Conservation (phyloP, 2,113 vertebrate species). For the Danionella cerebrum region DNA sequence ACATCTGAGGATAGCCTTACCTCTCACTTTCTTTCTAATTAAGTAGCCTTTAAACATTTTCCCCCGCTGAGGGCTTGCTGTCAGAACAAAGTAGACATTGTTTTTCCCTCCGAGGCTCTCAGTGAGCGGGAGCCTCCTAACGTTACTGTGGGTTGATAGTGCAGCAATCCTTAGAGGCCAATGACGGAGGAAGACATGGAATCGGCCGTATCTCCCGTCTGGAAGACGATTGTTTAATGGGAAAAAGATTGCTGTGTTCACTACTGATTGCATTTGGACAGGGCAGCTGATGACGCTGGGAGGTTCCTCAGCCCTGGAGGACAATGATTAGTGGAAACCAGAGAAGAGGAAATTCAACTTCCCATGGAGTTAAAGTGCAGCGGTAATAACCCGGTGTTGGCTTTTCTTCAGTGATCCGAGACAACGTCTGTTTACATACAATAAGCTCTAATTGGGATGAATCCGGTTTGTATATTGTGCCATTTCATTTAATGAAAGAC, state of each 20-base stretch:
- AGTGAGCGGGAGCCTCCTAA: conserved; percentile 47
- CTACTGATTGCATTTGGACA: conserved; percentile 66
- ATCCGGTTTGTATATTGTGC: conserved; percentile 16
- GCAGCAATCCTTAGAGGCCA: conserved; percentile 56
- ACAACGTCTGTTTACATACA: conserved; percentile 36
- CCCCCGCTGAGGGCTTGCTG: conserved; percentile 51
- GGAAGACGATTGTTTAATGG: conserved; percentile 67
- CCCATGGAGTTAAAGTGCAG: conserved; percentile 41
- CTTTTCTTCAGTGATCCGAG: conserved; percentile 33
- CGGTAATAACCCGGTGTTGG: conserved; percentile 55
- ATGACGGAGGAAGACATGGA: conserved; percentile 63
- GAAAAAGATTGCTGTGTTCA: conserved; percentile 71
- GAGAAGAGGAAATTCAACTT: conserved; percentile 66
- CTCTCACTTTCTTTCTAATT: conserved; percentile 49
- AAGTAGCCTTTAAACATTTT: conserved; percentile 51
- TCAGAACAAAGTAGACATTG: conserved; percentile 52
- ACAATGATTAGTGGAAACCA: conserved; percentile 72
- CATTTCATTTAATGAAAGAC: conserved; percentile 4
- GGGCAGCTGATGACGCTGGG: conserved; percentile 64
- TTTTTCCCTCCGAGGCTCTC: conserved; percentile 47
- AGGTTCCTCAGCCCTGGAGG: conserved; percentile 51
- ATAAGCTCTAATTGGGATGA: conserved; percentile 22
- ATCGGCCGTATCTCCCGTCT: conserved; percentile 60
- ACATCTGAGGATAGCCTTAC: conserved; percentile 43
- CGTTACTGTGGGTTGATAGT: conserved; percentile 35